These are phyloP conservation scores for Anguilla rostrata DNA, from an alignment of 2,113 vertebrate species.

Conservation along the genomic window DNA sequence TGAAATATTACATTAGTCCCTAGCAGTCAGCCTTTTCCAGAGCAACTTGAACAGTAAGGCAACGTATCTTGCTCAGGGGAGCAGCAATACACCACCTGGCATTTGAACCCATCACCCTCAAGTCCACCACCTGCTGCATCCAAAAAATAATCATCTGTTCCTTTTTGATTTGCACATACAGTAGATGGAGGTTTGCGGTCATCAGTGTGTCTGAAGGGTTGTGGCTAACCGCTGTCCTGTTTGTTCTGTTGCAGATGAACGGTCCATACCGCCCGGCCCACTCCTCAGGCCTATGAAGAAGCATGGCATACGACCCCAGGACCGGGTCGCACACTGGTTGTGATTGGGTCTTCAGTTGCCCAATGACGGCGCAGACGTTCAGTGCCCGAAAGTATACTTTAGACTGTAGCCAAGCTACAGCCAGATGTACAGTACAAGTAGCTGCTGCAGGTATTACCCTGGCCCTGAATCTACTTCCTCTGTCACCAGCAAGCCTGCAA, in stretches of 20 bases:
- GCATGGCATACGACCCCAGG: not conserved
- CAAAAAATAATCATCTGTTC: not conserved
- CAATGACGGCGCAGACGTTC: not conserved
- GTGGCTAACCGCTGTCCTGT: not conserved
- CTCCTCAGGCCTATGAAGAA: slow-evolving; percentile 62
- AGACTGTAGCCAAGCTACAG: not conserved
- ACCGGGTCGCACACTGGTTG: not conserved
- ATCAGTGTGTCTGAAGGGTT: no score
- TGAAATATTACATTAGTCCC: not conserved
- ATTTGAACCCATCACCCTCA: no score
- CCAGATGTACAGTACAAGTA: not conserved
- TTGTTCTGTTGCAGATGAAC: slow-evolving; percentile 56
- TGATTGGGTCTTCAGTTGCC: not conserved
- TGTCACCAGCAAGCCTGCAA: not conserved
- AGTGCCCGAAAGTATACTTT: not conserved
- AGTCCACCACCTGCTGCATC: no score
- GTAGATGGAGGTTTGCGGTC: no score
- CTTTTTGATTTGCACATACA: no score
- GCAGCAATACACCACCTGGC: no score
- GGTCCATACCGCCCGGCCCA: slow-evolving; percentile 49
- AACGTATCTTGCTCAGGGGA: no score
- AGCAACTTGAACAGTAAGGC: not conserved
- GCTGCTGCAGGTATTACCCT: not conserved
- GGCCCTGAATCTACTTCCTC: not conserved
- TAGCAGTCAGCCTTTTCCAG: not conserved